phyloP scores from a whole-genome alignment of 2,888 invertebrate species.

The Eristalinus aeneus region DNA sequence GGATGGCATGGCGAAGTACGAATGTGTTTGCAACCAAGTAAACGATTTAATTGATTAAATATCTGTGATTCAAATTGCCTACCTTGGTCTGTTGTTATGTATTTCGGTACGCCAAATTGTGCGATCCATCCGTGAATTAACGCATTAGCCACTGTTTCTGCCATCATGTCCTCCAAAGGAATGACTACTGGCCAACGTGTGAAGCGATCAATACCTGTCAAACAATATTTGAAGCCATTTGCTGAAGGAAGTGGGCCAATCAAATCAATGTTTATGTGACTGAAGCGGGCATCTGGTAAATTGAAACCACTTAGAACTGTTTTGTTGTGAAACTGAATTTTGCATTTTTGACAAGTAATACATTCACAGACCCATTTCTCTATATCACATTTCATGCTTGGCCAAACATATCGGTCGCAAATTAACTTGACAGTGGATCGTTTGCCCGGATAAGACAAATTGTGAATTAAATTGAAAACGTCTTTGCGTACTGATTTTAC shows the following conservation, averaged over 20 bases:
- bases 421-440: constrained; percentile 11
- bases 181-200: not conserved
- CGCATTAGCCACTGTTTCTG: not conserved
- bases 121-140: not conserved
- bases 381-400: constrained; percentile 67
- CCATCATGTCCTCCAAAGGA: not conserved
- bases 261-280: constrained; percentile 16
- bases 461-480: constrained; percentile 48
- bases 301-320: not conserved
- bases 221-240: not conserved
- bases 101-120: not conserved
- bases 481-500: constrained; percentile 43
- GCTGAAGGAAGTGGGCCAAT: constrained; percentile 13
- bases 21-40: not conserved
- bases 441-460: constrained; percentile 39
- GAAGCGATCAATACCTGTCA: constrained; percentile 7
- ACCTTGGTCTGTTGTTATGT: not conserved
- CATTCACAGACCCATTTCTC: constrained; percentile 24
- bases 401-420: constrained; percentile 72
- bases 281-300: not conserved
- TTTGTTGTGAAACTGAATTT: not conserved
- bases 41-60: not conserved
- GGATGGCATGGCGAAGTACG: not conserved
- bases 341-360: constrained; percentile 3
- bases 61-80: not conserved